Evolutionary conservation across 30 jellyfish, hydroid and myxozoan species (phyloP).

Genomic region (Sanderia malayensis): DNA sequence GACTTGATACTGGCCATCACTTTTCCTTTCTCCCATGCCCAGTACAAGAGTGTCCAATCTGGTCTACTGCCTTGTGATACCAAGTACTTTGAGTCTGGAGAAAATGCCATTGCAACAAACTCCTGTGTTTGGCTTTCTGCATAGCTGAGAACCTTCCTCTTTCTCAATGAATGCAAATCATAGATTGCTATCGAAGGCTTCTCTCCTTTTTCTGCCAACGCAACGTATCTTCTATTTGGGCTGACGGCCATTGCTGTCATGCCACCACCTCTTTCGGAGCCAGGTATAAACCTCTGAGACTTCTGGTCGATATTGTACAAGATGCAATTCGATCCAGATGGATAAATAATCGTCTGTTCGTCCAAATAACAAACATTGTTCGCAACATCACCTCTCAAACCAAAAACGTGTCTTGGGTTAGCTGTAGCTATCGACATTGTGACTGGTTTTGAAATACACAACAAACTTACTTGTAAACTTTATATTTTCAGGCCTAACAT

Average conservation of each 20-base stretch:
- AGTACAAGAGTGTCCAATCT: slow-evolving; percentile 82
- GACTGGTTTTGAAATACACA: too few relatives aligned
- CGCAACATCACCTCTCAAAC: slow-evolving; percentile 84
- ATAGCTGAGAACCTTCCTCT: slow-evolving; percentile 74
- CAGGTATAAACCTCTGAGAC: slow-evolving; percentile 80
- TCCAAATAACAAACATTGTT: slow-evolving; percentile 86
- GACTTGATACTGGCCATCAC: slow-evolving; percentile 80
- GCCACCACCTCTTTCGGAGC: slow-evolving; percentile 78
- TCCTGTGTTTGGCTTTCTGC: slow-evolving; percentile 76
- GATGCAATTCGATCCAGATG: slow-evolving; percentile 92
- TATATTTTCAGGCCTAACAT: slow-evolving; percentile 4
- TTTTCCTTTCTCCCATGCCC: slow-evolving; percentile 99
- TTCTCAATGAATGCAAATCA: slow-evolving; percentile 88
- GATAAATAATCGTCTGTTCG: slow-evolving; percentile 89
- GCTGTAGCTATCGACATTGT: slow-evolving; percentile 90
- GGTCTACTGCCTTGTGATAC: slow-evolving; percentile 97
- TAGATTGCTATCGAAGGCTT: slow-evolving; percentile 80
- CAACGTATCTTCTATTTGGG: slow-evolving; percentile 92
- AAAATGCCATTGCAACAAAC: slow-evolving; percentile 79
- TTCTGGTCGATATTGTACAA: slow-evolving; percentile 91
- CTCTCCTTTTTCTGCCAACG: slow-evolving; percentile 92
- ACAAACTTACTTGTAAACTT: too few relatives aligned
- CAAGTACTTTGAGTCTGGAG: slow-evolving; percentile 92
- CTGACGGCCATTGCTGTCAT: slow-evolving; percentile 93
- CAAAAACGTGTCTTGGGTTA: slow-evolving; percentile 87